Evolutionary conservation across 2,888 invertebrate species (phyloP).

Genomic region (Caenorhabditis sp.): DNA sequence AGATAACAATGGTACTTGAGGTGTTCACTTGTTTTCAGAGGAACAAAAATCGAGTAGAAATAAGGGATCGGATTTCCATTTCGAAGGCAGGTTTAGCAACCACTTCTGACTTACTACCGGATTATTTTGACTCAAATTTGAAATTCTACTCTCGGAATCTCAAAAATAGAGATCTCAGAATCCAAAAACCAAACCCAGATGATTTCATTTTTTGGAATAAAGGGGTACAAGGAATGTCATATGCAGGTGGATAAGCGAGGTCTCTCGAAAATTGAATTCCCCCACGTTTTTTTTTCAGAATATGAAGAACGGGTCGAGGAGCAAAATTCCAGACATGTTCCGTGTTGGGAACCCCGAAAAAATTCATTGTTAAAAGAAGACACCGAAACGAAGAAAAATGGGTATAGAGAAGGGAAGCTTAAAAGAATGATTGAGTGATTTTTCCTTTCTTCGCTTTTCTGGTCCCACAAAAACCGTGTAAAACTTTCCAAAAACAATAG

Average conservation of each 20-base stretch:
- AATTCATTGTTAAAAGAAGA: background rate
- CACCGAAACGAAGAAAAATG: conserved; percentile 34
- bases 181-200: conserved; percentile 17
- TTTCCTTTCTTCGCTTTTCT: conserved; percentile 2
- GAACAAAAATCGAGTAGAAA: background rate
- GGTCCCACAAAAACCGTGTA: background rate
- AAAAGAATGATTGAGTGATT: conserved; percentile 56
- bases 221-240: conserved; percentile 10
- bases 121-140: background rate
- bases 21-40: background rate
- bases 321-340: conserved; percentile 13
- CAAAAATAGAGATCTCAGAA: background rate
- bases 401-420: background rate
- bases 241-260: conserved; percentile 6
- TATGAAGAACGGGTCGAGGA: background rate
- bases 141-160: background rate
- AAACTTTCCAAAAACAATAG: conserved; percentile 14
- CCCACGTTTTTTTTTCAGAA: background rate
- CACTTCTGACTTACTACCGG: too few relatives aligned
- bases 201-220: conserved; percentile 15
- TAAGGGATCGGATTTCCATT: background rate
- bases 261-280: background rate
- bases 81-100: background rate
- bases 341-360: background rate
- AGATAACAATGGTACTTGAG: conserved; percentile 13